These are phyloP conservation scores for Diogma glabrata DNA, from an alignment of 2,888 invertebrate species.

Conservation along the genomic window DNA sequence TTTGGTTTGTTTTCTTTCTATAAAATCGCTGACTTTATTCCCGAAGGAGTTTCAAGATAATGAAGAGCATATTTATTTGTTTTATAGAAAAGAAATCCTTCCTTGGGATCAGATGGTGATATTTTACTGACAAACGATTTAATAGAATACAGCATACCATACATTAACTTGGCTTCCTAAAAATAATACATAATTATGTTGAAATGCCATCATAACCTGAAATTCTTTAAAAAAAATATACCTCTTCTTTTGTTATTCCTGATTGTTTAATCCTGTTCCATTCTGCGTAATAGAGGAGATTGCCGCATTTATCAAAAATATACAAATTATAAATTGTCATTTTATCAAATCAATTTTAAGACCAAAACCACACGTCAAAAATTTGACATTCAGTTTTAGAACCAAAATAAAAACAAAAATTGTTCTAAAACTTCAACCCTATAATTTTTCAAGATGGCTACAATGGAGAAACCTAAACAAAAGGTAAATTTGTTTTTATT, in stretches of 20 bases:
- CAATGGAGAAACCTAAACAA: conserved; percentile 31
- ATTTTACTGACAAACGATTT: conserved; percentile 94
- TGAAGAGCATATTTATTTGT: conserved; percentile 93
- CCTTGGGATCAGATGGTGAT: conserved; percentile 83
- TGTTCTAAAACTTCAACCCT: no score
- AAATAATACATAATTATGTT: conserved; percentile 25
- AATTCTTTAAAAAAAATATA: conserved; percentile 30
- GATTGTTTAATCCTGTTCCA: conserved; percentile 95
- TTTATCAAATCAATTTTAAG: no score
- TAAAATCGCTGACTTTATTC: conserved; percentile 50
- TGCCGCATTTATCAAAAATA: conserved; percentile 88
- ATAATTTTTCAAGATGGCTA: conserved; percentile 35
- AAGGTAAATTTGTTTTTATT: conserved; percentile 23
- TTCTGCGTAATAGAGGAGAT: conserved; percentile 81
- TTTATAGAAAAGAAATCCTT: conserved; percentile 82
- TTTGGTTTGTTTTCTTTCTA: not conserved
- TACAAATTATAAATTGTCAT: conserved; percentile 96
- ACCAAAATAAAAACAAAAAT: no score
- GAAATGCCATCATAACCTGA: conserved; percentile 7
- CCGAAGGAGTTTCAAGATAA: conserved; percentile 91
- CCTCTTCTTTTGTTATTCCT: conserved; percentile 88
- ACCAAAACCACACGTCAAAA: no score
- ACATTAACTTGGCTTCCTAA: conserved; percentile 95
- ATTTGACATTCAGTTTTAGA: no score
- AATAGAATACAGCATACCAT: conserved; percentile 95